phyloP scores from a whole-genome alignment of 2,113 vertebrate species.

The Pseudorectes ferrugineus region DNA sequence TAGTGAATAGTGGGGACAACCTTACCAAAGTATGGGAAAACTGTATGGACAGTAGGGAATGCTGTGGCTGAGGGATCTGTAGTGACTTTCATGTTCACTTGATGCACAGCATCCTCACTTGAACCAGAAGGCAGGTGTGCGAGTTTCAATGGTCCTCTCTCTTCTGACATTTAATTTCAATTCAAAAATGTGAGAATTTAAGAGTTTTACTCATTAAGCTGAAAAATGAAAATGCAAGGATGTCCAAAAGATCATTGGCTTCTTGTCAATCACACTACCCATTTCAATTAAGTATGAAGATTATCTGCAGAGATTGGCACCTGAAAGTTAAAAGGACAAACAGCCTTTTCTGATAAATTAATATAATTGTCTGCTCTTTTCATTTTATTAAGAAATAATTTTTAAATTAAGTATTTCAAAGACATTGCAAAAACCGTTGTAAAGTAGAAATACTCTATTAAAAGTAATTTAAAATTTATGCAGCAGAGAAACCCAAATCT shows the following conservation, averaged over 20 bases:
- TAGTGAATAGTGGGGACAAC: background rate
- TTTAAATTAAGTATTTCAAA: slow-evolving; percentile 11
- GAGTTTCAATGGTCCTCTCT: background rate
- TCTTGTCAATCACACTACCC: background rate
- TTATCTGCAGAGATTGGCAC: background rate
- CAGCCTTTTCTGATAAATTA: background rate
- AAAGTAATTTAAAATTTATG: background rate
- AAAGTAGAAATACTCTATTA: slow-evolving; percentile 1
- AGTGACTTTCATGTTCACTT: background rate
- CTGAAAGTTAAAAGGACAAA: slow-evolving; percentile 31
- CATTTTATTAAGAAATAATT: slow-evolving; percentile 3
- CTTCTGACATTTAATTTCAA: background rate
- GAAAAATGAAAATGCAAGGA: background rate
- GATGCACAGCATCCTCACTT: background rate
- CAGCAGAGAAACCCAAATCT: background rate
- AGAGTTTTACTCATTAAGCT: background rate
- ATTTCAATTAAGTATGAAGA: slow-evolving; percentile 22
- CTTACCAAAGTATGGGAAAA: accelerated
- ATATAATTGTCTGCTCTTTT: background rate
- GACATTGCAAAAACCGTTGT: background rate
- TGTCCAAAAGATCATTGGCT: background rate
- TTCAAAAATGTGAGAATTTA: background rate
- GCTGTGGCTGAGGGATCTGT: background rate
- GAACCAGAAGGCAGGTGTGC: background rate
- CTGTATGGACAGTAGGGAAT: background rate